Evolutionary conservation across 2,888 invertebrate genomes (phyloP), one percentile per base, ranked within the genome.

Genomic region (Netelia inedita): DNA sequence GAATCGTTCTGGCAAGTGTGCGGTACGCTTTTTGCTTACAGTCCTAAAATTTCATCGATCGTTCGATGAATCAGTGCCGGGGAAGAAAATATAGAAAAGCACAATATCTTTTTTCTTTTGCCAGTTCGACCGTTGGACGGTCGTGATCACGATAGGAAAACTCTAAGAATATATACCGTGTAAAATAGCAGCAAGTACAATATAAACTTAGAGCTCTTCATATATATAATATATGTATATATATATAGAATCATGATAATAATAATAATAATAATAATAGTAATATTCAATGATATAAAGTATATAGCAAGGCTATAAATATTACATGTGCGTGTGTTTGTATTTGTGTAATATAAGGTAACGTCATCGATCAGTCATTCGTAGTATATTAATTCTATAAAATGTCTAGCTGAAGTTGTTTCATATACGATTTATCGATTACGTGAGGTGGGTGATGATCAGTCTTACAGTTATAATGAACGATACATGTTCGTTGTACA

Each of bases 391-490:
- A 76, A 74, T 79, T 71, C 61, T 66, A 57, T 74, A 46, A 71
- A 82, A 55, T 16, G 23, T 69, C 55, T 23, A 65, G 61, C 23
- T 41, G 21, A 50, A 61, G 68, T 74, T 71, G 69, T 61, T 79
- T 57, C 57, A 61, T 55, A 75, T 28, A 82, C 65, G 75, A 78
- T 63, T 78, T 53, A 65, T 79, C 55, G 71, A 76, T 82, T 79
- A 73, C 57, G 53, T 79, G 59, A 79, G 83, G 85, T 82, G 81
- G 83, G 76, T 80, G 74, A 78, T 74, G 83, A 85, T 88, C 88
- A 88, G 88, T 88, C 88, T 88, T 87, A 88, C 76, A 83, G 43
- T 82, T 84, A 86, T 79, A 78, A 66, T 79, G 79, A 88, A 86
- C 84, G 65, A 71, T 53, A 14, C 2, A 68, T 72, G 82, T 85